A percentile compares a stretch with the other conserved stretches of the same genome.
Evolutionary conservation across 2,888 invertebrate genomes (phyloP).

Genomic region (Drosophila kambysellisi): DNA sequence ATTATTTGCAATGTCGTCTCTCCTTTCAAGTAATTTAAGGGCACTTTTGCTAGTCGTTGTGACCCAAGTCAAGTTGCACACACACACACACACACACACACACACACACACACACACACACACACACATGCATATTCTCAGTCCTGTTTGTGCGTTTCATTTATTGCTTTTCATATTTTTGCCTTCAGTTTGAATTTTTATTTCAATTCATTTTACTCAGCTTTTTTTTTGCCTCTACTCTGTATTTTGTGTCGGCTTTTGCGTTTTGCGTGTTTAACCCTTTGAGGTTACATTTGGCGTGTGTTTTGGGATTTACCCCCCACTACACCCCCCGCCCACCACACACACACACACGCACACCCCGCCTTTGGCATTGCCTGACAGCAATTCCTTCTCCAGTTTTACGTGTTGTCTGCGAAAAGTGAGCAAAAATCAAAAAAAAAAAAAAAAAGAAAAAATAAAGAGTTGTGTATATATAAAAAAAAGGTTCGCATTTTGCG

Average conservation of each 20-base stretch:
- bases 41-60: slow-evolving; percentile 30
- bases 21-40: slow-evolving; percentile 16
- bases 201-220: slow-evolving; percentile 34
- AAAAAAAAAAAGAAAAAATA: slow-evolving; percentile 15
- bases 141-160: slow-evolving; percentile 47
- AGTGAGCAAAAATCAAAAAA: slow-evolving; percentile 54
- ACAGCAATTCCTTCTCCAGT: slow-evolving; percentile 21
- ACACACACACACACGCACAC: not conserved
- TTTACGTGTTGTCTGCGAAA: slow-evolving; percentile 55
- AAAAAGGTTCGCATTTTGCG: slow-evolving; percentile 73
- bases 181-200: slow-evolving; percentile 50
- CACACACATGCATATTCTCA: slow-evolving; percentile 22
- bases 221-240: slow-evolving; percentile 13
- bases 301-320: slow-evolving; percentile 59
- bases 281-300: slow-evolving; percentile 82
- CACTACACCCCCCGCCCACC: not conserved
- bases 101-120: slow-evolving; percentile 22
- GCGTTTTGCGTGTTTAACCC: slow-evolving; percentile 82
- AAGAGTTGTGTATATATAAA: slow-evolving; percentile 27
- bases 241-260: slow-evolving; percentile 73
- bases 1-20: not conserved
- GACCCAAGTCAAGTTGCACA: not conserved
- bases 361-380: slow-evolving; percentile 9
- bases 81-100: slow-evolving; percentile 14
- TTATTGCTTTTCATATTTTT: slow-evolving; percentile 78